phyloP scores from a whole-genome alignment of 2,113 vertebrate genomes.

The Capreolus pygargus region DNA sequence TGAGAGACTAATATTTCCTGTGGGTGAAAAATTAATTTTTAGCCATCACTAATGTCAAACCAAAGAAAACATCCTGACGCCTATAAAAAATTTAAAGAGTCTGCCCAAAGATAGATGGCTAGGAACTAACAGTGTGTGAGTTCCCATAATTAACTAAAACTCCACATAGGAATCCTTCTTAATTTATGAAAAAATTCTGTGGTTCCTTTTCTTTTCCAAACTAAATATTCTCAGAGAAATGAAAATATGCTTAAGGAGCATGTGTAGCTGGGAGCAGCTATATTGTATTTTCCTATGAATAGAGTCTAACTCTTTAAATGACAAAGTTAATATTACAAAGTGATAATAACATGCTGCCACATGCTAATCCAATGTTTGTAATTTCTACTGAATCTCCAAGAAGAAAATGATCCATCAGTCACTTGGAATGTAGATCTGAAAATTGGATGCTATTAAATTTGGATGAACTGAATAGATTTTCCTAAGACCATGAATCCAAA shows the following conservation, averaged over 20 bases:
- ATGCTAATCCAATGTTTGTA: background rate
- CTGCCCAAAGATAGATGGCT: constrained; percentile 57
- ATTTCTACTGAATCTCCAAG: background rate
- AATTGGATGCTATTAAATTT: background rate
- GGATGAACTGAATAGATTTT: background rate
- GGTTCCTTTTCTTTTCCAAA: constrained; percentile 63
- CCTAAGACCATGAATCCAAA: background rate
- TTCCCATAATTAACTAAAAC: constrained; percentile 65
- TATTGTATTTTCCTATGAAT: constrained; percentile 23
- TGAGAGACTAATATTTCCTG: constrained; percentile 63
- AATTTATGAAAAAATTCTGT: constrained; percentile 56
- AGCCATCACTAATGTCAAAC: constrained; percentile 69
- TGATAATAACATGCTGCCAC: background rate
- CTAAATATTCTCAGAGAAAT: constrained; percentile 60
- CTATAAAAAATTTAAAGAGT: constrained; percentile 62
- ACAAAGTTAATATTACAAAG: background rate
- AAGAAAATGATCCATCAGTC: background rate
- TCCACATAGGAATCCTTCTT: constrained; percentile 46
- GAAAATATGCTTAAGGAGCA: constrained; percentile 52
- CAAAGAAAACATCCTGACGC: constrained; percentile 70
- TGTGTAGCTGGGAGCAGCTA: constrained; percentile 24
- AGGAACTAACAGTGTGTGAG: constrained; percentile 55
- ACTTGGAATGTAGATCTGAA: background rate
- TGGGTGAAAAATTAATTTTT: constrained; percentile 68
- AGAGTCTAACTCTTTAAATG: background rate